Evolutionary conservation across 2,113 vertebrate species (phyloP).

Genomic region (Pandion haliaetus): DNA sequence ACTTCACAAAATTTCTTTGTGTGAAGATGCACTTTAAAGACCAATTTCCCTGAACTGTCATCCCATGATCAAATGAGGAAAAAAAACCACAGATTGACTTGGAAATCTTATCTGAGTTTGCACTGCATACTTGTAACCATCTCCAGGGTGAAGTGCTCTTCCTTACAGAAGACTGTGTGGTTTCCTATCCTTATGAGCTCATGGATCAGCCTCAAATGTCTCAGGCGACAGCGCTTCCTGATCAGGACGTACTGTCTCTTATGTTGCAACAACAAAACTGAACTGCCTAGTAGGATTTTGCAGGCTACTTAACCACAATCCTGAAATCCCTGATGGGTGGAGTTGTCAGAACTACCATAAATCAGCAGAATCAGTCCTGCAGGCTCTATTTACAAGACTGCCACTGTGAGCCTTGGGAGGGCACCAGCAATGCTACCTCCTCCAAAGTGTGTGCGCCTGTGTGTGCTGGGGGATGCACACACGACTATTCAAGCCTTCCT

Average conservation of each 20-base stretch:
- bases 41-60: background rate
- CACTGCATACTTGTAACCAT: fast-evolving
- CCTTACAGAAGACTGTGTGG: background rate
- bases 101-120: background rate
- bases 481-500: background rate
- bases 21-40: background rate
- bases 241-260: background rate
- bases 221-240: fast-evolving
- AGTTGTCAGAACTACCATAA: background rate
- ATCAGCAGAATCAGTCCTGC: background rate
- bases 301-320: background rate
- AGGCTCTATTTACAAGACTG: background rate
- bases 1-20: background rate
- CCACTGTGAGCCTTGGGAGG: background rate
- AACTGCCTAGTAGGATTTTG: background rate
- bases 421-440: background rate
- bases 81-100: background rate
- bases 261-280: background rate
- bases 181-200: background rate
- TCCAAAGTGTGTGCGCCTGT: background rate
- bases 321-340: background rate
- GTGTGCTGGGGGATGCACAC: background rate
- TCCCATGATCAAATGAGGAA: background rate
- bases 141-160: background rate
- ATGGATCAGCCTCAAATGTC: background rate